phyloP scores from a whole-genome alignment of 2,797 vertebrate genomes.

The Oreortyx pictus region DNA sequence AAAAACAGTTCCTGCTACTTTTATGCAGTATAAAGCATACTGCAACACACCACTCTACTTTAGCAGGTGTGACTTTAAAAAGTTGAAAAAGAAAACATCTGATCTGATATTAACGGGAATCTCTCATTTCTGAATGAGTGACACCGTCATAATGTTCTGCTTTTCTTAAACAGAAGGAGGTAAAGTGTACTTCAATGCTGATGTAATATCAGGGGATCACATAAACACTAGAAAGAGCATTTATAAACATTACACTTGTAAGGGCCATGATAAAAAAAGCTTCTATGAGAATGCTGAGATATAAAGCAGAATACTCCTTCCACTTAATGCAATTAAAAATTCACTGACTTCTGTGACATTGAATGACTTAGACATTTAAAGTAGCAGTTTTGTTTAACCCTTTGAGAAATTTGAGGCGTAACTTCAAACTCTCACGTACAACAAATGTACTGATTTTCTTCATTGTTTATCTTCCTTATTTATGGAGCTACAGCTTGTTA shows the following conservation, averaged over 20 bases:
- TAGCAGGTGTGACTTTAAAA: slow-evolving; percentile 25
- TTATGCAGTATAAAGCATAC: slow-evolving; percentile 15
- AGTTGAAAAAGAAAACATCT: slow-evolving; percentile 2
- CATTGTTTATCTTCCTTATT: background rate
- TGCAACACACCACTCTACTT: background rate
- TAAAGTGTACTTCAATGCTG: background rate
- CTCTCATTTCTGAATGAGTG: background rate
- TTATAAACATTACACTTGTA: background rate
- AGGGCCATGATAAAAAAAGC: background rate
- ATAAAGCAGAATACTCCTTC: background rate
- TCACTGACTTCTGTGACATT: background rate
- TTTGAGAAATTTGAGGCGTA: background rate
- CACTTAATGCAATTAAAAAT: background rate
- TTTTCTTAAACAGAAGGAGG: background rate
- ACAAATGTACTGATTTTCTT: background rate
- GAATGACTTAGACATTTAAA: background rate
- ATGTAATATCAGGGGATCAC: background rate
- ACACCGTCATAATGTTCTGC: background rate
- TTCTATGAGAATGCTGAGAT: background rate
- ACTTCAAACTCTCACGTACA: background rate
- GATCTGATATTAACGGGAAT: background rate
- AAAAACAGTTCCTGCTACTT: slow-evolving; percentile 49
- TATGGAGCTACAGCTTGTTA: background rate
- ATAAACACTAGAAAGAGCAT: background rate
- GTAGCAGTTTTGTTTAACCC: background rate